Percentiles rank a stretch among this genome's conserved stretches.
phyloP scores from a whole-genome alignment of 2,113 vertebrate genomes.

The Otolemur garnettii region DNA sequence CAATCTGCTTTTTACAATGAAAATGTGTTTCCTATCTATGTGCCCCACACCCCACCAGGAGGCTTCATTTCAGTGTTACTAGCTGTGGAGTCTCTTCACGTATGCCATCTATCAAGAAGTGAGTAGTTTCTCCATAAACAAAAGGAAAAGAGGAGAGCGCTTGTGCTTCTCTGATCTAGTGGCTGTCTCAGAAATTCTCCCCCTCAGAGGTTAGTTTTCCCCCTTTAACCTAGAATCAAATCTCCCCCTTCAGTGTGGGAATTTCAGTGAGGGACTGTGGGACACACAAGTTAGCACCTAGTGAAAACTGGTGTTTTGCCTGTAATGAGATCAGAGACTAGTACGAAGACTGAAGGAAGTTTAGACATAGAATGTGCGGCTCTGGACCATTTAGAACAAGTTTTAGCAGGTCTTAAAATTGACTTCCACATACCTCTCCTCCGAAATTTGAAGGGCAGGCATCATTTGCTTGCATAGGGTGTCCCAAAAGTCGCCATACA shows the following conservation, averaged over 20 bases:
- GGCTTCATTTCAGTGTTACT: slow-evolving; percentile 28
- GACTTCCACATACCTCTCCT: background rate
- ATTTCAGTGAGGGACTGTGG: background rate
- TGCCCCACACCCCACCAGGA: background rate
- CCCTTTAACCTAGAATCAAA: slow-evolving; percentile 45
- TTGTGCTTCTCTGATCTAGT: background rate
- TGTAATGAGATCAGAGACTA: slow-evolving; percentile 35
- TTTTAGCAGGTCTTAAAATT: slow-evolving; percentile 39
- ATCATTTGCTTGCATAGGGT: background rate
- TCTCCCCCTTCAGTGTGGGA: background rate
- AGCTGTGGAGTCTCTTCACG: slow-evolving; percentile 2
- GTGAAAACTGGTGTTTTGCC: slow-evolving; percentile 8
- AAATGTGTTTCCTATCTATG: slow-evolving; percentile 24
- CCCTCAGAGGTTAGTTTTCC: slow-evolving; percentile 7
- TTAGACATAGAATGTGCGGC: background rate
- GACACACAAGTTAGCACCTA: background rate
- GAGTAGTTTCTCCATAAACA: slow-evolving; percentile 25
- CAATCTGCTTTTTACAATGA: slow-evolving; percentile 5
- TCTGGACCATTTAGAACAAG: slow-evolving; percentile 10
- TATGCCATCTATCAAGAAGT: slow-evolving; percentile 42
- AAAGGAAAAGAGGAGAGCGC: slow-evolving; percentile 11
- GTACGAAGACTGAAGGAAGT: background rate
- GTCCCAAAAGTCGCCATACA: too few relatives aligned
- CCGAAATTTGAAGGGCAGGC: background rate
- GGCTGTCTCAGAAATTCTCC: slow-evolving; percentile 28